Conservation (phyloP, 2,797 vertebrate species). For the Gymnoscopelus braueri region DNA sequence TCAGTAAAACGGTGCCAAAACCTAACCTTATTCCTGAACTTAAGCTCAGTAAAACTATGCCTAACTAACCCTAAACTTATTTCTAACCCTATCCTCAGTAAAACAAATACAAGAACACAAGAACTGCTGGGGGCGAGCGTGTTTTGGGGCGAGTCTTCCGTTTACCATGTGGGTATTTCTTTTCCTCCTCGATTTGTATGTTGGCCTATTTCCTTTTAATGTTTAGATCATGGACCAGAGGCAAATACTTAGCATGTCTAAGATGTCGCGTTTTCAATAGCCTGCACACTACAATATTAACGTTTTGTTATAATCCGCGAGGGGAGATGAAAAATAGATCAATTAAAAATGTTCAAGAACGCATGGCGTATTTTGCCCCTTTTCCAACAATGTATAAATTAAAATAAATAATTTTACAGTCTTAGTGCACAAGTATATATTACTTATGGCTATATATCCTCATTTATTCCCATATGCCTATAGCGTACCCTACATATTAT, state of each 20-base stretch:
- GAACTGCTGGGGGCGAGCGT: too few relatives aligned
- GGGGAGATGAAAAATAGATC: conserved; percentile 72
- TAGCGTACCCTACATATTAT: conserved; percentile 37
- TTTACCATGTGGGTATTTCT: background rate
- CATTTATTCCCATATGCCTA: conserved; percentile 50
- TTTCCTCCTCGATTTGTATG: conserved; percentile 18
- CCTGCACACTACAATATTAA: conserved; percentile 18
- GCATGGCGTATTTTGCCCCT: conserved; percentile 61
- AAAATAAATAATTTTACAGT: conserved; percentile 33
- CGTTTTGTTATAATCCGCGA: conserved; percentile 55
- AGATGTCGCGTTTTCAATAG: conserved; percentile 24
- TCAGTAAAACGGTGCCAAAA: too few relatives aligned
- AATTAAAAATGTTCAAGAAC: conserved; percentile 68
- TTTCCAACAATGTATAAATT: conserved; percentile 52
- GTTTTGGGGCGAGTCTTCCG: too few relatives aligned
- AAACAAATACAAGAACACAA: too few relatives aligned
- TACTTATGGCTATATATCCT: conserved; percentile 7
- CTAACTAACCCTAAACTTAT: too few relatives aligned
- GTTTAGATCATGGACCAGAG: conserved; percentile 44
- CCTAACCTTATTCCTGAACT: too few relatives aligned
- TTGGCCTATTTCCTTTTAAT: conserved; percentile 39
- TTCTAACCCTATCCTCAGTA: too few relatives aligned
- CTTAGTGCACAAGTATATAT: conserved; percentile 26
- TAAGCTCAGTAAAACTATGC: too few relatives aligned
- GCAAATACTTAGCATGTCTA: conserved; percentile 44